phyloP scores from a whole-genome alignment of 2,113 vertebrate genomes.

The Microtus richardsoni region DNA sequence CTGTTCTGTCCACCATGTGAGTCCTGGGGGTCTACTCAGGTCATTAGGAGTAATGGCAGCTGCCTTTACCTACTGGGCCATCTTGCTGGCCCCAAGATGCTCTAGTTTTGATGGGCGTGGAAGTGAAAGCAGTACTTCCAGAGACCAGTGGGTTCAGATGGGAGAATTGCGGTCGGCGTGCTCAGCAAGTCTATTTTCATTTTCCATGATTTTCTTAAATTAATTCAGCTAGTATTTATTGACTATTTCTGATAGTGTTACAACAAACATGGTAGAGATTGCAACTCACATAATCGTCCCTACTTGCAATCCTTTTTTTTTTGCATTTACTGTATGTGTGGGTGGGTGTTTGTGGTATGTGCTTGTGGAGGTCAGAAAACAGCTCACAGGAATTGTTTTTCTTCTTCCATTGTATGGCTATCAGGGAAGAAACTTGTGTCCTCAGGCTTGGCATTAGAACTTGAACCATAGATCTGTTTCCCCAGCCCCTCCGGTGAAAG shows the following conservation, averaged over 20 bases:
- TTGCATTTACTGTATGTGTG: not conserved
- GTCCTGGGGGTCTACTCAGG: not conserved
- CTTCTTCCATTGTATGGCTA: not conserved
- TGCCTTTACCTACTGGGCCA: not conserved
- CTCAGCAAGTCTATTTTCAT: conserved; percentile 4
- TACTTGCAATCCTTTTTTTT: not conserved
- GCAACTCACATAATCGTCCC: not conserved
- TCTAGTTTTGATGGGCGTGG: not conserved
- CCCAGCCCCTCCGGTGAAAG: not conserved
- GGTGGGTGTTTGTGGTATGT: not conserved
- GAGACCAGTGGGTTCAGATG: not conserved
- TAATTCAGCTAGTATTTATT: not conserved
- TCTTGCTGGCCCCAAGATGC: not conserved
- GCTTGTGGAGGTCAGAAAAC: not conserved
- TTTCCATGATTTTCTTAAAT: not conserved
- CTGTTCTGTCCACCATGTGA: not conserved
- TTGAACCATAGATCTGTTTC: not conserved
- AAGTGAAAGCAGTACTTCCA: not conserved
- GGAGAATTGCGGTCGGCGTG: not conserved
- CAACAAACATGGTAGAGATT: not conserved
- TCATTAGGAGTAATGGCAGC: not conserved
- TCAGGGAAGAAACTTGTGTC: not conserved
- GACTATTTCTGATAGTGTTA: not conserved
- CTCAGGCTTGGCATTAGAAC: not conserved
- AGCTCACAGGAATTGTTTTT: not conserved